Conservation (phyloP, 2,797 vertebrate genomes). For the Sebastes diploproa region DNA sequence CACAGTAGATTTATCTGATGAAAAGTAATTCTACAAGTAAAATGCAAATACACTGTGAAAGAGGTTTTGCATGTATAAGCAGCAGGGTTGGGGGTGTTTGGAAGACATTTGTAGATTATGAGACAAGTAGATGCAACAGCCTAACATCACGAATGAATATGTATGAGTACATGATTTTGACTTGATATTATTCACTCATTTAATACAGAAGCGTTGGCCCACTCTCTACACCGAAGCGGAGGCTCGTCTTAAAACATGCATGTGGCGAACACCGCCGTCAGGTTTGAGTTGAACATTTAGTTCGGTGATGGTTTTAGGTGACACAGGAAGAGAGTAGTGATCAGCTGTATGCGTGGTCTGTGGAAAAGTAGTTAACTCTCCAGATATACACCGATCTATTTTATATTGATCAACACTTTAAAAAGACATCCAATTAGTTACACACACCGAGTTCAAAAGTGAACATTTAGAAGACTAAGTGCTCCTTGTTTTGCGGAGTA, state of each 20-base stretch:
- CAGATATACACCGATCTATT: background rate
- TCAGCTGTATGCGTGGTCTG: background rate
- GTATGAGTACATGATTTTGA: background rate
- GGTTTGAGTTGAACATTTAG: background rate
- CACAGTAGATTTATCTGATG: background rate
- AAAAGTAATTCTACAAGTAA: background rate
- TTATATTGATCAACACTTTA: slow-evolving; percentile 2
- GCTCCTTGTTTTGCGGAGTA: slow-evolving; percentile 16
- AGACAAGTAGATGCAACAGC: background rate
- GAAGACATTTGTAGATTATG: slow-evolving; percentile 31
- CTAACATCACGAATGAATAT: slow-evolving; percentile 5
- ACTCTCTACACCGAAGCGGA: slow-evolving; percentile 3
- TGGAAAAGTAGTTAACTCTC: background rate
- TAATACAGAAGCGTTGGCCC: background rate
- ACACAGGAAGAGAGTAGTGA: background rate
- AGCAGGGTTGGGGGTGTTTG: slow-evolving; percentile 2
- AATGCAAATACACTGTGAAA: slow-evolving; percentile 5
- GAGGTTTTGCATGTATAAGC: background rate
- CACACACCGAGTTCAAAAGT: slow-evolving; percentile 6
- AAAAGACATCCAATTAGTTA: slow-evolving; percentile 6
- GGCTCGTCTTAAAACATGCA: slow-evolving; percentile 15
- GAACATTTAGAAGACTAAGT: slow-evolving; percentile 16
- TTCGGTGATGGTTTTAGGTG: background rate
- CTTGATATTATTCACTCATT: background rate
- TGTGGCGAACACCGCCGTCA: background rate